Percentiles rank a stretch among this genome's conserved stretches.
These are phyloP conservation scores for Coendou prehensilis DNA, from an alignment of 2,797 vertebrate species.

Conservation along the genomic window DNA sequence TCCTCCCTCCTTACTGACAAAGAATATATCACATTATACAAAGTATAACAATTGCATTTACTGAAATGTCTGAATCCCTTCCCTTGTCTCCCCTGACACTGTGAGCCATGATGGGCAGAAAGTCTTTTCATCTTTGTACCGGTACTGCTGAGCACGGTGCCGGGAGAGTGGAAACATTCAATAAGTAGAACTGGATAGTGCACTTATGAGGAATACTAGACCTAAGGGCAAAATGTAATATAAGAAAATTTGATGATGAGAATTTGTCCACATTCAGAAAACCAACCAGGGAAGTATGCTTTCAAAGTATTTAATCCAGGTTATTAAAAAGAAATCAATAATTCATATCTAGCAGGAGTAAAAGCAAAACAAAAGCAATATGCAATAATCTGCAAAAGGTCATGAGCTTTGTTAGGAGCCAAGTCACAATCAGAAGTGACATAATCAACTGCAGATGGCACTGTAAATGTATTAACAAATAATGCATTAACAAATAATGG, in stretches of 20 bases:
- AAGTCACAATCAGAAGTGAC: neutral
- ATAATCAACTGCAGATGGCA: neutral
- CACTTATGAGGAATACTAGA: neutral
- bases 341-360: neutral
- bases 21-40: neutral
- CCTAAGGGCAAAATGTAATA: neutral
- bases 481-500: neutral
- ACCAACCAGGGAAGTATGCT: neutral
- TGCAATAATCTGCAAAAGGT: slow-evolving; percentile 37
- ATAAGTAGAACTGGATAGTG: neutral
- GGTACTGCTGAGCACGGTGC: neutral
- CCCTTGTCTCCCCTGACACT: neutral
- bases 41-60: neutral
- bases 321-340: slow-evolving; percentile 19
- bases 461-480: neutral
- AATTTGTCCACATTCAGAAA: slow-evolving; percentile 51
- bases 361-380: slow-evolving; percentile 7
- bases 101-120: neutral
- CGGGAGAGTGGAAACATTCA: neutral
- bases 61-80: neutral
- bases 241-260: neutral
- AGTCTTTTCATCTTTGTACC: neutral
- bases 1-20: slow-evolving; percentile 2
- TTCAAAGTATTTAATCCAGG: neutral
- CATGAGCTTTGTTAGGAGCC: neutral